Evolutionary conservation across 2,888 invertebrate species (phyloP), one percentile per base, ranked within the genome.

Genomic region (Pegoplata infirma): DNA sequence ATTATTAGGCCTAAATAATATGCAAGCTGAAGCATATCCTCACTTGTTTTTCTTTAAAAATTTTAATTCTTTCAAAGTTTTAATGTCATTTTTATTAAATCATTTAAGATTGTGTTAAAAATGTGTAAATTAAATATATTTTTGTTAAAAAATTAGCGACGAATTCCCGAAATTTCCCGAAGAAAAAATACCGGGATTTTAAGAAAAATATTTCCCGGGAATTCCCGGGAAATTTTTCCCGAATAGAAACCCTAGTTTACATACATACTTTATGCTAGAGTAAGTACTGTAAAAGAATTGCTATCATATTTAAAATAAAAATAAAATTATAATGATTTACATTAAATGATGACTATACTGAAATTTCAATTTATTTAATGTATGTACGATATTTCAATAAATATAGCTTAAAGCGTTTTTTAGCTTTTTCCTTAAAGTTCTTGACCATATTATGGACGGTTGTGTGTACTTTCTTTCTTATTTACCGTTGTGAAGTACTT

Each of bases 391-490:
- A 59, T 47, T 40, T 44, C 17, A 58, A 23, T 17, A 47, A 66
- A 75, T 69, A 80, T 80, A 17, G 80, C 81, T 63, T 47, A 16
- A 28, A 78, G 81, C 73, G 32, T 17, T 66, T 77, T 64, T 58
- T 10, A 19, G 12, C 46, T 68, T 74, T 25, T 28, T 47, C 17
- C 44, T 25, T 66, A 36, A 36, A 44, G 25, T 67, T 76, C 64
- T 75, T 68, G 21, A 32, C 56, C 47, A 46, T 28, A n/a, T 40
- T 40, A 25, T 40, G 12, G 23, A 23, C 28, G 28, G 81, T 80
- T 81, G 82, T 81, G n/a, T 84, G 80, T 72, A 46, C 47, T 56
- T 67, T 72, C 44, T 28, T 44, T 72, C 44, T 28, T 44, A 49
- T 51, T 46, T 28, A 55, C 58, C 21, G 44, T 74, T 58, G 44